Evolutionary conservation across 2,113 vertebrate species (phyloP).

Genomic region (Hucho hucho): DNA sequence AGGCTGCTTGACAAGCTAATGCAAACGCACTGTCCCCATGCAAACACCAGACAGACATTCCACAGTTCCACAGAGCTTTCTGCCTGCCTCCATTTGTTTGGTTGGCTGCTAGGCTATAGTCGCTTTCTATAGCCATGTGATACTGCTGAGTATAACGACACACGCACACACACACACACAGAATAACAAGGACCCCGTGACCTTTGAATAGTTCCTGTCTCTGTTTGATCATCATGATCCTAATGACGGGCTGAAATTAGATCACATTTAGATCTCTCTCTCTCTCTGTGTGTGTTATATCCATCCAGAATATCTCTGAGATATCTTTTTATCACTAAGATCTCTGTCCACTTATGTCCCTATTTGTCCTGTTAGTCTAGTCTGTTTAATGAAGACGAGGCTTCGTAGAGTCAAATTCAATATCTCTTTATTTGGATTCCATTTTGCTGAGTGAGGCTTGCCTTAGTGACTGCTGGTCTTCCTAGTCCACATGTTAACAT

Average conservation of each 20-base stretch:
- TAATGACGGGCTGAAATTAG: background rate
- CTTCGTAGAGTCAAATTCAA: background rate
- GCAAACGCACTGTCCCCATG: background rate
- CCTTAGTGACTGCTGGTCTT: too few species aligned
- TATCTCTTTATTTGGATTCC: background rate
- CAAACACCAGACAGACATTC: background rate
- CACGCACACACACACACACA: background rate
- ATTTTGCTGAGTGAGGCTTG: too few species aligned
- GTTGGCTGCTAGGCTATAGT: background rate
- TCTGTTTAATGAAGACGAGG: background rate
- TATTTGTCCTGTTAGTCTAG: too few species aligned
- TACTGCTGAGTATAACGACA: background rate
- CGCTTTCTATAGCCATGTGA: background rate
- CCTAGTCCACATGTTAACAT: too few species aligned
- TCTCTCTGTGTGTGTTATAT: too few species aligned
- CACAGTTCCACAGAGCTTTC: background rate
- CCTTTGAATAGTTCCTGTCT: background rate
- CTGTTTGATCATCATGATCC: background rate
- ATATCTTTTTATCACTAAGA: too few species aligned
- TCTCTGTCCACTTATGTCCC: too few species aligned
- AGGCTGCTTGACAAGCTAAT: background rate
- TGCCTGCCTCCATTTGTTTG: background rate
- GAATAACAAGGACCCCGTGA: background rate
- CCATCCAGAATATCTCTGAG: too few species aligned
- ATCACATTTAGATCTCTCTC: too few species aligned